Evolutionary conservation across 2,113 vertebrate species (phyloP).

Genomic region (Rallus limicola): DNA sequence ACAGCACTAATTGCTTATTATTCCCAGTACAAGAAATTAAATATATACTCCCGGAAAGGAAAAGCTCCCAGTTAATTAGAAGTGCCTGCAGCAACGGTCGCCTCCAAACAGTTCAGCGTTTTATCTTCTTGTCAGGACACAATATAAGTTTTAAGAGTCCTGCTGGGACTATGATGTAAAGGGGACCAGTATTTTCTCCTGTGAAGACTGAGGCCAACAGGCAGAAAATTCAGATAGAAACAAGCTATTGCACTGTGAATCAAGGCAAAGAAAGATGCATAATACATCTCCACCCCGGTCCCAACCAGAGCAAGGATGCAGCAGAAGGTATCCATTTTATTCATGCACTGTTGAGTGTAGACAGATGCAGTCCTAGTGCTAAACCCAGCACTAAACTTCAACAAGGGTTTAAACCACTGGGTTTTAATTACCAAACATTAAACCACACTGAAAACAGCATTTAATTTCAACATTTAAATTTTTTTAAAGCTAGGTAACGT

Average conservation of each 20-base stretch:
- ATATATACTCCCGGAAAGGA: neutral
- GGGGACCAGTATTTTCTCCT: neutral
- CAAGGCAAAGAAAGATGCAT: neutral
- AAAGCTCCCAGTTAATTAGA: constrained; percentile 29
- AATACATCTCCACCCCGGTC: neutral
- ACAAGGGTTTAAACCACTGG: neutral
- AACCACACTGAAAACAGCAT: neutral
- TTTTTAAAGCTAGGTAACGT: neutral
- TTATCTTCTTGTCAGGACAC: constrained; percentile 36
- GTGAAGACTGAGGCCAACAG: neutral
- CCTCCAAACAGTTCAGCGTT: neutral
- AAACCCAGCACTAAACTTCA: neutral
- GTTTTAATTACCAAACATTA: neutral
- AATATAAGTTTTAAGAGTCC: constrained; percentile 13
- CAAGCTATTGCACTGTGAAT: neutral
- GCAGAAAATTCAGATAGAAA: neutral
- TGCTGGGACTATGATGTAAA: constrained; percentile 7
- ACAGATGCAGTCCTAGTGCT: neutral
- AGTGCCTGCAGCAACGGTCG: neutral
- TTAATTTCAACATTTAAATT: neutral
- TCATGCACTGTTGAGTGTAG: rapidly evolving
- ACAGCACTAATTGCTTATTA: constrained; percentile 13
- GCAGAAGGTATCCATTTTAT: neutral
- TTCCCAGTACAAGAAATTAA: constrained; percentile 20
- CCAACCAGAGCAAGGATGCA: neutral